Conservation (phyloP, 1,140 invertebrate genomes). For the Macrotrachela quadricornifera region DNA sequence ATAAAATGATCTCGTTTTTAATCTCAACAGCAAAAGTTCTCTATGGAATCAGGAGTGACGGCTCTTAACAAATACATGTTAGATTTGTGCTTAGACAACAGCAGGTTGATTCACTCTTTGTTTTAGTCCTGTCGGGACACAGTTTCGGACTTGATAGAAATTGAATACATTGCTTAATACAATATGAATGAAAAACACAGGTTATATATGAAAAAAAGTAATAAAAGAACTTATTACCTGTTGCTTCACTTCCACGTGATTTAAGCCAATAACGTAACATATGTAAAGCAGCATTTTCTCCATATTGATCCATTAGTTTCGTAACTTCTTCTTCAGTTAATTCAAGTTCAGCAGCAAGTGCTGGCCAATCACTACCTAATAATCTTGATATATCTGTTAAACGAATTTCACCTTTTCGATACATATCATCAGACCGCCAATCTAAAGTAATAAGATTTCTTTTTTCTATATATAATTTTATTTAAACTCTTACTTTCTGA, state of each 20-base stretch:
- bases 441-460: conserved; percentile 11
- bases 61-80: too few species aligned
- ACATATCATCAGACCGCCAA: conserved; percentile 33
- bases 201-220: too few species aligned
- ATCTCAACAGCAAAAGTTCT: too few species aligned
- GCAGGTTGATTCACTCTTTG: too few species aligned
- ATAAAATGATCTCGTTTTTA: too few species aligned
- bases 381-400: conserved; percentile 74
- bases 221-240: conserved; percentile 30
- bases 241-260: conserved; percentile 8
- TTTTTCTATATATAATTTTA: not conserved
- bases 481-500: too few species aligned
- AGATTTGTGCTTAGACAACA: too few species aligned
- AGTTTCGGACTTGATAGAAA: too few species aligned
- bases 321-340: conserved; percentile 63
- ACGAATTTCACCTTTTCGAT: conserved; percentile 49
- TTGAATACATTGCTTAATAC: too few species aligned
- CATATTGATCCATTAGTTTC: conserved; percentile 58
- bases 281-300: not conserved
- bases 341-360: conserved; percentile 50
- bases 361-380: conserved; percentile 71
- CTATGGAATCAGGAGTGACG: too few species aligned
- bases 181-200: too few species aligned
- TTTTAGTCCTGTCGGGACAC: too few species aligned
- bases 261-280: not conserved